phyloP scores from a whole-genome alignment of 2,888 invertebrate genomes.

The Eledona agricola region DNA sequence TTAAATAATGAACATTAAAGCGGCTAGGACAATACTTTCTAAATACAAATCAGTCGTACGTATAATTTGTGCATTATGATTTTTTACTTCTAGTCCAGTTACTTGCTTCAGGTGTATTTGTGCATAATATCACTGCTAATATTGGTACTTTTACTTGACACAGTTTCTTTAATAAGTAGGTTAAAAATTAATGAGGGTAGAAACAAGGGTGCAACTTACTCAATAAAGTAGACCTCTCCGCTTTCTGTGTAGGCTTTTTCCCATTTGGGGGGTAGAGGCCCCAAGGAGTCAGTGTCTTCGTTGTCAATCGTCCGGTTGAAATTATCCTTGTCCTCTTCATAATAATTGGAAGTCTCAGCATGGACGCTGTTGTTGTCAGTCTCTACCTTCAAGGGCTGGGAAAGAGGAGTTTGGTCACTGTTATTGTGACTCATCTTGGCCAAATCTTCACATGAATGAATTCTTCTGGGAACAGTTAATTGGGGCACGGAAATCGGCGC shows the following conservation, averaged over 20 bases:
- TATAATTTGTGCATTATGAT: too few species aligned
- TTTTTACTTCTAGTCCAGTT: too few species aligned
- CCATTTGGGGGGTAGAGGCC: constrained; percentile 95
- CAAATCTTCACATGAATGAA: constrained; percentile 25
- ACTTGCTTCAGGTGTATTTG: too few species aligned
- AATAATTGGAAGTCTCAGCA: constrained; percentile 53
- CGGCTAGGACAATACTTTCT: too few species aligned
- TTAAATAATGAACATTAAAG: too few species aligned
- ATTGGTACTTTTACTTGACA: too few species aligned
- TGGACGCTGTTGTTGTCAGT: constrained; percentile 56
- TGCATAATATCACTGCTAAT: too few species aligned
- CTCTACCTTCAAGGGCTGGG: constrained; percentile 60
- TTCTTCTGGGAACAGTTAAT: constrained; percentile 2
- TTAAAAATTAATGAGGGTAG: background rate
- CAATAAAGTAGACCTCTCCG: constrained; percentile 97
- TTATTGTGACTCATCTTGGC: constrained; percentile 61
- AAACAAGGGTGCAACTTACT: constrained; percentile 68
- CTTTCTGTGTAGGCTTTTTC: constrained; percentile 97
- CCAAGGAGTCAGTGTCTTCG: constrained; percentile 81
- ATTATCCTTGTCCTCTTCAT: constrained; percentile 56
- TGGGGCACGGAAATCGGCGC: constrained; percentile 1
- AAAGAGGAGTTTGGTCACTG: constrained; percentile 59
- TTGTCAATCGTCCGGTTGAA: constrained; percentile 62
- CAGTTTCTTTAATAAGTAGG: too few species aligned
- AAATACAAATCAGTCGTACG: too few species aligned